A percentile compares a stretch with the other conserved stretches of the same genome.
phyloP scores from a whole-genome alignment of 2,797 vertebrate genomes.

The Pangasius mekongensis region DNA sequence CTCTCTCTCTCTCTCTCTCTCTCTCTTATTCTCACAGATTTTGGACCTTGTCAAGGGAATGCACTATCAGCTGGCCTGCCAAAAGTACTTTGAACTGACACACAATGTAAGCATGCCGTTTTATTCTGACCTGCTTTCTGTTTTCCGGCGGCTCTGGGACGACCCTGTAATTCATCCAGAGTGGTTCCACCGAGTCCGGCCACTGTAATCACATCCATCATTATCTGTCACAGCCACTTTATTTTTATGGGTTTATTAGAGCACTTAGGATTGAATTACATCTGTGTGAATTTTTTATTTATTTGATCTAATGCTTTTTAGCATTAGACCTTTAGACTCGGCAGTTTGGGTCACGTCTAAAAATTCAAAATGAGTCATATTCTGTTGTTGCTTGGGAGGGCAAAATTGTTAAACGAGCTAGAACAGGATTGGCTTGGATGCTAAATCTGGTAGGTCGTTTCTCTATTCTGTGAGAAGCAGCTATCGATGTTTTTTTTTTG shows the following conservation, averaged over 20 bases:
- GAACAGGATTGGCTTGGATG: background rate
- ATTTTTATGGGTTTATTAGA: constrained; percentile 69
- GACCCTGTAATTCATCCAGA: constrained; percentile 51
- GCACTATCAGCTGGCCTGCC: constrained; percentile 97
- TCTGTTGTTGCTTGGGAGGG: constrained; percentile 28
- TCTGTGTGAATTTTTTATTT: constrained; percentile 58
- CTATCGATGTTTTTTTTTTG: background rate
- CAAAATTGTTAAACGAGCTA: background rate
- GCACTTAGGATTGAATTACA: constrained; percentile 60
- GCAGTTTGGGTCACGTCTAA: constrained; percentile 56
- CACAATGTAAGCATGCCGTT: constrained; percentile 87
- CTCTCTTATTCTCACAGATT: constrained; percentile 74
- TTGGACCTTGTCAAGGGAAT: constrained; percentile 96
- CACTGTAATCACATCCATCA: constrained; percentile 65
- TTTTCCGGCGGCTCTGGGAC: constrained; percentile 54
- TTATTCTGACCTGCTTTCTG: constrained; percentile 52
- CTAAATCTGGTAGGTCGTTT: constrained; percentile 21
- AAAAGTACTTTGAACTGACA: constrained; percentile 96
- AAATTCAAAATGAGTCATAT: constrained; percentile 54
- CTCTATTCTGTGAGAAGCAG: background rate
- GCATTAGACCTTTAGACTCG: constrained; percentile 57
- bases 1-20: background rate
- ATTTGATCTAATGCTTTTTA: constrained; percentile 65
- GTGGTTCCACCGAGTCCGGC: constrained; percentile 52
- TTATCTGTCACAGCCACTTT: constrained; percentile 66